A percentile compares a stretch with the other conserved stretches of the same genome.
phyloP scores from a whole-genome alignment of 2,888 invertebrate genomes.

The Hofmannophila pseudospretella region DNA sequence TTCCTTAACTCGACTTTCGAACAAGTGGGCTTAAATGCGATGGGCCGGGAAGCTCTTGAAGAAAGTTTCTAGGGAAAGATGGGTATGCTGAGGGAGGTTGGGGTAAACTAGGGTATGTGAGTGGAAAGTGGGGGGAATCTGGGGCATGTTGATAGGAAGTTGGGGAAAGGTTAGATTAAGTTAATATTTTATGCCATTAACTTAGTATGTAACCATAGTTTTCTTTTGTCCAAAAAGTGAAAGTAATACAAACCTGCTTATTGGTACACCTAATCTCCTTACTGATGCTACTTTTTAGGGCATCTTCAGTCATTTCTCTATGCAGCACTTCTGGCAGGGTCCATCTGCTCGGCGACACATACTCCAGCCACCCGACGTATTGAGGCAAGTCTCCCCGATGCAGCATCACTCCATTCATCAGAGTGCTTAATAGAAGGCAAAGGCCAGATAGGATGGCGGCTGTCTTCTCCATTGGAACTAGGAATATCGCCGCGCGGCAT shows the following conservation, averaged over 20 bases:
- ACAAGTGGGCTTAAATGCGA: too few relatives aligned
- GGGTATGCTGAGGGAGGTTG: too few relatives aligned
- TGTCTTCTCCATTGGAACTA: constrained; percentile 81
- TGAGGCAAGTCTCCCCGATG: constrained; percentile 82
- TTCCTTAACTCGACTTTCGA: too few relatives aligned
- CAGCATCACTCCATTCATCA: constrained; percentile 83
- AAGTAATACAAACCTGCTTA: constrained; percentile 61
- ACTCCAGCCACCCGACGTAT: constrained; percentile 82
- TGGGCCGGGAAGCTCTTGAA: too few relatives aligned
- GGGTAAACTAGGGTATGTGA: too few relatives aligned
- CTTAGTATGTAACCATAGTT: background rate
- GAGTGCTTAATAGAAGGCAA: constrained; percentile 78
- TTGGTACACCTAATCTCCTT: constrained; percentile 75
- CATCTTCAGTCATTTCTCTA: constrained; percentile 81
- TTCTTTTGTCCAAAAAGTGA: background rate
- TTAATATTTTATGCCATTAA: too few relatives aligned
- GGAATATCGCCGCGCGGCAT: constrained; percentile 81
- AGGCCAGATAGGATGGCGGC: constrained; percentile 80
- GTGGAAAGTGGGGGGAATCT: too few relatives aligned
- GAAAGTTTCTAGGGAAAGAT: too few relatives aligned
- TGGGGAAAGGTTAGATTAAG: too few relatives aligned
- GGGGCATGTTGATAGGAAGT: too few relatives aligned
- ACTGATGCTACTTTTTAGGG: constrained; percentile 74
- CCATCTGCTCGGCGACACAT: constrained; percentile 86
- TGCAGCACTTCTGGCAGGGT: constrained; percentile 81